Conservation (phyloP, 2,797 vertebrate genomes). For the Oophaga sylvatica region DNA sequence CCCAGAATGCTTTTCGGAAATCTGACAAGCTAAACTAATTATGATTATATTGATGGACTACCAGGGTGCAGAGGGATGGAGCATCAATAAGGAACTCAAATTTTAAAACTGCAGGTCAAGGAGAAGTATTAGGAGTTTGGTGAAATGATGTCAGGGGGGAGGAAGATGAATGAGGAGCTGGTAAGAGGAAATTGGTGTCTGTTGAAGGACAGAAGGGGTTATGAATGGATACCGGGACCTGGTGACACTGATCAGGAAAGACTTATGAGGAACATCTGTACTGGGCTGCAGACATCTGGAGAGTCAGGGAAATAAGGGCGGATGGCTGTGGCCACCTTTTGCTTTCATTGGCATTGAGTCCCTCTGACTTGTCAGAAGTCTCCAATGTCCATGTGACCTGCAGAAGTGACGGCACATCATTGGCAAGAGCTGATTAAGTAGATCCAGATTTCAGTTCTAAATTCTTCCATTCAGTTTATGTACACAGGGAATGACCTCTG, state of each 20-base stretch:
- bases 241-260: constrained; percentile 63
- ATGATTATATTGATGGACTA: constrained; percentile 64
- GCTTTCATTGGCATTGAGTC: constrained; percentile 49
- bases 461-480: background rate
- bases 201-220: constrained; percentile 71
- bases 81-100: constrained; percentile 71
- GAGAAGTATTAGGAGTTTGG: constrained; percentile 73
- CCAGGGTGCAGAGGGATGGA: constrained; percentile 59
- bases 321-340: constrained; percentile 46
- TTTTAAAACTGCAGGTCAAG: constrained; percentile 65
- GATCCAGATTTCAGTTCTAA: constrained; percentile 20
- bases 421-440: constrained; percentile 26
- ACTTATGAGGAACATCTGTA: constrained; percentile 72
- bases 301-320: constrained; percentile 32
- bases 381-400: constrained; percentile 12
- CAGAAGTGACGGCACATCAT: constrained; percentile 9
- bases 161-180: constrained; percentile 74
- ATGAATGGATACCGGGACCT: constrained; percentile 65
- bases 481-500: background rate
- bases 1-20: constrained; percentile 54
- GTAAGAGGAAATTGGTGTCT: constrained; percentile 69
- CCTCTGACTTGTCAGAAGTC: constrained; percentile 3
- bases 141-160: constrained; percentile 69
- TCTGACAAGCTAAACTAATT: constrained; percentile 62
- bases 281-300: constrained; percentile 62